A percentile compares a stretch with the other conserved stretches of the same genome.
Evolutionary conservation across 2,888 invertebrate species (phyloP).

Genomic region (Machimus rusticus): DNA sequence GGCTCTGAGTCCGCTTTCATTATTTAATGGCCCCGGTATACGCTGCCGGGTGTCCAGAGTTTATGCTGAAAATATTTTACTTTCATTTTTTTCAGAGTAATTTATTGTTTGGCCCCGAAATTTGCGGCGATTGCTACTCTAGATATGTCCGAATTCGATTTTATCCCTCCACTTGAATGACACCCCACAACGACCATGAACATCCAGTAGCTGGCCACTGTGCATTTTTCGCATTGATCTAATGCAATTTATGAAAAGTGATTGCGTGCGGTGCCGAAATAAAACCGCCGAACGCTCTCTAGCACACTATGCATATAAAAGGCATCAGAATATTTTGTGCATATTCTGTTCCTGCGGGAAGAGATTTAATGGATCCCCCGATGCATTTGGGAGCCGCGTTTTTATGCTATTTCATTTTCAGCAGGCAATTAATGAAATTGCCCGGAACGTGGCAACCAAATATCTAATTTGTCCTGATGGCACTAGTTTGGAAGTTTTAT

Average conservation of each 20-base stretch:
- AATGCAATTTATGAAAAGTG: neutral
- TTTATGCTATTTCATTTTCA: neutral
- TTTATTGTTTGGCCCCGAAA: neutral
- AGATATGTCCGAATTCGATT: neutral
- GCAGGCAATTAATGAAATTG: neutral
- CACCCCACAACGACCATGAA: neutral
- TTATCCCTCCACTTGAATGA: slow-evolving; percentile 3
- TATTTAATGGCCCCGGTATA: neutral
- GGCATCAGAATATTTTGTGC: neutral
- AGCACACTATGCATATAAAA: neutral
- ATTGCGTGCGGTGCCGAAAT: neutral
- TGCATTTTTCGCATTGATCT: neutral
- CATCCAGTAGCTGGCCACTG: neutral
- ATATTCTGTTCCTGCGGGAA: neutral
- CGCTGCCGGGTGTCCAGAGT: neutral
- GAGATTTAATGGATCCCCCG: neutral
- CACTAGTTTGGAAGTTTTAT: neutral
- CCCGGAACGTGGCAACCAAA: neutral
- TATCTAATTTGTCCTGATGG: neutral
- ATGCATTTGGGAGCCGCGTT: neutral
- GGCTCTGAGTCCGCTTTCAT: neutral
- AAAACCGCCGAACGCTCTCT: neutral
- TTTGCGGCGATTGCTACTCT: slow-evolving; percentile 2
- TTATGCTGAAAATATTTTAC: slow-evolving; percentile 30
- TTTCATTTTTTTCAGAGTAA: neutral